Percentiles rank a stretch among this genome's conserved stretches.
Evolutionary conservation across 2,888 invertebrate genomes (phyloP).

Genomic region (Thysanoteuthis rhombus): DNA sequence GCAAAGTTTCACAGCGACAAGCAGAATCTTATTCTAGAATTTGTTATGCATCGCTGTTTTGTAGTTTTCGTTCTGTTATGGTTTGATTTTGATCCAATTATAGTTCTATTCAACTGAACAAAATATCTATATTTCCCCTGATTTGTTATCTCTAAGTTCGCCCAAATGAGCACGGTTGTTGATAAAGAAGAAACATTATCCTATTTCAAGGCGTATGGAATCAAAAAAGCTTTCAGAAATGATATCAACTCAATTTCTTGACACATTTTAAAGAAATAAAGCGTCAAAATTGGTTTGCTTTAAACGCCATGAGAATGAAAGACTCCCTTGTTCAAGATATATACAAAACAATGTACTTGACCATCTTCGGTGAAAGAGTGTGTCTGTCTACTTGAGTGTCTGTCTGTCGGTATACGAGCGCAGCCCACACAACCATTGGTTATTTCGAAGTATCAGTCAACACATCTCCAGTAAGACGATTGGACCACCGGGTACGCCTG

Average conservation of each 20-base stretch:
- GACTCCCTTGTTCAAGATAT: neutral
- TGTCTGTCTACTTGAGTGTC: neutral
- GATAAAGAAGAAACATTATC: neutral
- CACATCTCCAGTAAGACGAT: neutral
- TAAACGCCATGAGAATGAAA: neutral
- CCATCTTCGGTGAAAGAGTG: neutral
- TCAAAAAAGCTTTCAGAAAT: neutral
- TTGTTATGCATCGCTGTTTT: too few species aligned
- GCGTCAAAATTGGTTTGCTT: neutral
- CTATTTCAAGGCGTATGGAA: neutral
- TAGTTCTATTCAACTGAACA: too few species aligned
- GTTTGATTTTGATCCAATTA: too few species aligned
- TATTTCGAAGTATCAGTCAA: neutral
- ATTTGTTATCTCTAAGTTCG: too few species aligned
- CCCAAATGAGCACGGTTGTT: too few species aligned
- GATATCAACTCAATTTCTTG: neutral
- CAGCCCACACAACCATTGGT: neutral
- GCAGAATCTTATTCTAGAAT: too few species aligned
- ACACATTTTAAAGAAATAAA: neutral
- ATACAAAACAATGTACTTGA: neutral
- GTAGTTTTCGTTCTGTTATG: too few species aligned
- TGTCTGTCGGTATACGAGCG: neutral
- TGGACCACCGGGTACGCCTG: neutral
- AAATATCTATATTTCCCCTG: too few species aligned
- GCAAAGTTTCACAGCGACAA: too few species aligned